phyloP scores from a whole-genome alignment of 2,113 vertebrate genomes.

The Numenius arquata region DNA sequence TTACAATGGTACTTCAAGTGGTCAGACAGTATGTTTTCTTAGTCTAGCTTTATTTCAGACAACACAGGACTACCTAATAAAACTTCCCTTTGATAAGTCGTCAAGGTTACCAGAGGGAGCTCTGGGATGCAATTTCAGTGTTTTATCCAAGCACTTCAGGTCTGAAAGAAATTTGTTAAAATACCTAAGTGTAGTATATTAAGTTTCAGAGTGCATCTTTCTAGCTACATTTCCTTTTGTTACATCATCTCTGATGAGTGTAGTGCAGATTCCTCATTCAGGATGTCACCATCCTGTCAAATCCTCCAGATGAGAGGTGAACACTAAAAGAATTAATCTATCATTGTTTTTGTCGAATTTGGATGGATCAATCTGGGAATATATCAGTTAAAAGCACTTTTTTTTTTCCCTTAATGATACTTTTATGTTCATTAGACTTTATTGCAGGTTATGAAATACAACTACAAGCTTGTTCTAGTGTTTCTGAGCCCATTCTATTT shows the following conservation, averaged over 20 bases:
- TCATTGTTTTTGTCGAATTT: not conserved
- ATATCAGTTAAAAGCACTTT: not conserved
- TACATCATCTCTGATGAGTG: not conserved
- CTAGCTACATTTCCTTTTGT: not conserved
- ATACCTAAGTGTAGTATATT: not conserved
- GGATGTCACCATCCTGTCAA: not conserved
- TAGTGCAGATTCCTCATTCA: not conserved
- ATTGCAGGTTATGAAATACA: not conserved
- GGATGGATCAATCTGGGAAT: not conserved
- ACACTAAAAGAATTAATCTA: not conserved
- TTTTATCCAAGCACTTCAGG: not conserved
- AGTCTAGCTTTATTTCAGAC: not conserved
- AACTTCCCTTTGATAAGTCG: not conserved
- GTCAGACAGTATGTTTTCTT: not conserved
- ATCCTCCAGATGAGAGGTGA: not conserved
- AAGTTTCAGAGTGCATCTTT: not conserved
- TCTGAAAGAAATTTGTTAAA: not conserved
- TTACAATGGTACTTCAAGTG: not conserved
- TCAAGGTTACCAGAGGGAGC: not conserved
- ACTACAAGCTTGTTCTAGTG: not conserved
- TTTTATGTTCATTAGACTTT: not conserved
- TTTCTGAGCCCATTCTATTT: not conserved
- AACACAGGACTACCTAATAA: not conserved
- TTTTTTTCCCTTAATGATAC: not conserved
- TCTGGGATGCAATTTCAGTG: not conserved